phyloP scores from a whole-genome alignment of 2,113 vertebrate species.

The Tinamus guttatus region DNA sequence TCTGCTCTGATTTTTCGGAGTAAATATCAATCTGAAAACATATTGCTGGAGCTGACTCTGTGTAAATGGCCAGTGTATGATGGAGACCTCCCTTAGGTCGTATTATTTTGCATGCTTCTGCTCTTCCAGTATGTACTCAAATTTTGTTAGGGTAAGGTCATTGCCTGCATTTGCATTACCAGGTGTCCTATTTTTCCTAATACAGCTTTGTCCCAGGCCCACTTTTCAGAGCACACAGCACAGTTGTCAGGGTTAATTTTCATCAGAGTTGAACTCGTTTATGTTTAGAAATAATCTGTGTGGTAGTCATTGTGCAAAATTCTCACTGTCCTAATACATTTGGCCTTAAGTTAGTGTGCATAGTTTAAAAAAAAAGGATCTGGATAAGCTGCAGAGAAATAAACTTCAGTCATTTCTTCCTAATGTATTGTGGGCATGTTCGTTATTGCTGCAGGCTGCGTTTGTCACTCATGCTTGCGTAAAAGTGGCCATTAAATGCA shows the following conservation, averaged over 20 bases:
- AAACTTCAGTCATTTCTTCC: background rate
- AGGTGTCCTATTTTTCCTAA: background rate
- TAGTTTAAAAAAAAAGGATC: background rate
- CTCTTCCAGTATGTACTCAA: background rate
- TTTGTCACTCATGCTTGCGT: background rate
- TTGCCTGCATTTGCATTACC: background rate
- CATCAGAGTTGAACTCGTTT: conserved; percentile 13
- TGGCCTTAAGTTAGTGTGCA: background rate
- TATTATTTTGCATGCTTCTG: background rate
- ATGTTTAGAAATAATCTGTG: background rate
- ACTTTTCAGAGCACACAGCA: background rate
- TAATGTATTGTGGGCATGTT: background rate
- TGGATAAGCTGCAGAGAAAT: background rate
- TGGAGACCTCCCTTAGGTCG: background rate
- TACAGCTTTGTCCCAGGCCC: background rate
- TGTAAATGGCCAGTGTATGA: background rate
- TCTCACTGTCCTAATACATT: background rate
- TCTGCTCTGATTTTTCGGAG: background rate
- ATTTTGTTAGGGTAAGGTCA: background rate
- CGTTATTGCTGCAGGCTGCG: background rate
- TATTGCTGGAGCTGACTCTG: background rate
- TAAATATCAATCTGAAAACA: background rate
- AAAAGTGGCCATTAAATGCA: background rate
- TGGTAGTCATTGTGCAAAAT: background rate
- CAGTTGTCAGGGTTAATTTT: conserved; percentile 40